Percentiles rank a stretch among this genome's conserved stretches.
These are phyloP conservation scores for Teleiodes luculella DNA, from an alignment of 2,888 invertebrate genomes.

Conservation along the genomic window DNA sequence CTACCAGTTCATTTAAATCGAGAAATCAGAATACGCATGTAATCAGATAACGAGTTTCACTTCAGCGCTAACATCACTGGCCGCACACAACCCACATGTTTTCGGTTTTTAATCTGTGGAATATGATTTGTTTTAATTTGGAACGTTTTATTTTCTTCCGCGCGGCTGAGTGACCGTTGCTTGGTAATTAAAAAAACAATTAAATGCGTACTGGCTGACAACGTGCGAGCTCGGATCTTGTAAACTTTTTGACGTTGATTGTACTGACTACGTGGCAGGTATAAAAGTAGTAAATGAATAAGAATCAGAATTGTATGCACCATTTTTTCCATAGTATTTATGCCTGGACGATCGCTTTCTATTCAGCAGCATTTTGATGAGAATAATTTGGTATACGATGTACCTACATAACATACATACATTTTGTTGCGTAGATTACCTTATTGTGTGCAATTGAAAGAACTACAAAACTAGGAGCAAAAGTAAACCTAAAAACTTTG, in stretches of 20 bases:
- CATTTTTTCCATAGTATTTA: no score
- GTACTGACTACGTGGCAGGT: not conserved
- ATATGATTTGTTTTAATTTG: constrained; percentile 38
- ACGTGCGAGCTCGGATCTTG: constrained; percentile 22
- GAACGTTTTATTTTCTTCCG: constrained; percentile 20
- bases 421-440: no score
- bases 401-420: no score
- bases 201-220: not conserved
- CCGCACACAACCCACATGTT: not conserved
- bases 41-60: not conserved
- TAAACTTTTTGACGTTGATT: constrained; percentile 55
- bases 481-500: no score
- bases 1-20: no score
- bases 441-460: no score
- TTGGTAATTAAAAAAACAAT: constrained; percentile 50
- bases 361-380: no score
- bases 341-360: no score
- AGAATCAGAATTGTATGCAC: no score
- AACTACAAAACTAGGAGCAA: no score
- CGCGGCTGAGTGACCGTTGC: constrained; percentile 35
- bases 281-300: not conserved
- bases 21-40: not conserved
- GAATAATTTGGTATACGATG: no score
- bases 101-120: constrained; percentile 29
- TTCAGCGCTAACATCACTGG: not conserved